These are phyloP conservation scores for Hypomecis punctinalis DNA, from an alignment of 2,888 invertebrate species.

Conservation along the genomic window DNA sequence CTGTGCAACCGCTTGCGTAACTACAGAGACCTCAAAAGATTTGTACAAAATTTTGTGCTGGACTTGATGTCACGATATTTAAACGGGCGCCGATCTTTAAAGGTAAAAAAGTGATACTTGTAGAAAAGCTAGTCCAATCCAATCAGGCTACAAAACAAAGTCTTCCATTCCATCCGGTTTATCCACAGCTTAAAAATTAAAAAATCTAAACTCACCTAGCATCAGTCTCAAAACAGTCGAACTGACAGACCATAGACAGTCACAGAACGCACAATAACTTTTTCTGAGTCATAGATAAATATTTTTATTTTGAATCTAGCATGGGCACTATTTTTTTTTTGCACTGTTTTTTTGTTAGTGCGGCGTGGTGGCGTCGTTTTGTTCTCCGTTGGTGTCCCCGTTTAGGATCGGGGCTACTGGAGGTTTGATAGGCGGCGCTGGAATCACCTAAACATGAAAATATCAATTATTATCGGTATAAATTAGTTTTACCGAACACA, in stretches of 20 bases:
- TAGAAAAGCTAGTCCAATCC: slow-evolving; percentile 14
- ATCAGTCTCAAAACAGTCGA: slow-evolving; percentile 75
- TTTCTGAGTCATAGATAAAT: slow-evolving; percentile 41
- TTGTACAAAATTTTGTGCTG: no score
- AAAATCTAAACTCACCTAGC: slow-evolving; percentile 67
- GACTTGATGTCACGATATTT: no score
- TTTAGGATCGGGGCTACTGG: slow-evolving; percentile 67
- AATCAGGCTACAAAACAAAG: slow-evolving; percentile 2
- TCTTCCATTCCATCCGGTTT: background rate
- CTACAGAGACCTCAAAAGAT: no score
- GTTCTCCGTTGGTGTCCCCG: slow-evolving; percentile 71
- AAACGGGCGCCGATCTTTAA: no score
- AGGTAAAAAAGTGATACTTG: slow-evolving; percentile 4
- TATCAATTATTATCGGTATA: slow-evolving; percentile 4
- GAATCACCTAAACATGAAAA: slow-evolving; percentile 71
- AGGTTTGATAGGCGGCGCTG: slow-evolving; percentile 75
- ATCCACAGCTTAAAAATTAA: slow-evolving; percentile 54
- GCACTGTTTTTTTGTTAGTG: slow-evolving; percentile 48
- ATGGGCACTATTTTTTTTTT: slow-evolving; percentile 37
- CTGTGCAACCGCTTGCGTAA: no score
- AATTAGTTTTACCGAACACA: no score
- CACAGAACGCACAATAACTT: slow-evolving; percentile 43
- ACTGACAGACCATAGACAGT: slow-evolving; percentile 50
- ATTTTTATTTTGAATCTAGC: slow-evolving; percentile 45
- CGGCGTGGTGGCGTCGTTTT: slow-evolving; percentile 54